These are phyloP conservation scores for Brachyhypopomus gauderio DNA, from an alignment of 2,113 vertebrate genomes.

Conservation along the genomic window DNA sequence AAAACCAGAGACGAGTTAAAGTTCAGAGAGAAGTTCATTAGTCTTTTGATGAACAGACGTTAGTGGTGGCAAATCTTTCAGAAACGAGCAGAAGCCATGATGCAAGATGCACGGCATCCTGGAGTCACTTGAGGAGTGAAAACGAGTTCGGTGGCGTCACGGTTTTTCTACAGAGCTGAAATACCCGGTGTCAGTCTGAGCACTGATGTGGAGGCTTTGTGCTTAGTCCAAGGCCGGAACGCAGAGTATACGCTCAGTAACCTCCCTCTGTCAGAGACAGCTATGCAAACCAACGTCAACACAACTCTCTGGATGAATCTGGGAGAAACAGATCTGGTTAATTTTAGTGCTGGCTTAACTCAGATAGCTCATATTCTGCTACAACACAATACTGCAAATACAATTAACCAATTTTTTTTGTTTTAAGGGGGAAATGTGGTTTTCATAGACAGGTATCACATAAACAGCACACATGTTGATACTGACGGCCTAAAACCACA, in stretches of 20 bases:
- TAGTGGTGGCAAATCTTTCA: no score
- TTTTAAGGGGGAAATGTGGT: background rate
- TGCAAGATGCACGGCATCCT: no score
- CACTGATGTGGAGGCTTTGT: background rate
- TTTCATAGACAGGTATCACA: no score
- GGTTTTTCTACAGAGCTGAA: background rate
- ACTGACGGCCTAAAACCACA: no score
- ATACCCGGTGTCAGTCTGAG: background rate
- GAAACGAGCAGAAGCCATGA: no score
- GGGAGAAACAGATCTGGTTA: background rate
- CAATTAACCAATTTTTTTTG: background rate
- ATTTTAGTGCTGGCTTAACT: conserved; percentile 3
- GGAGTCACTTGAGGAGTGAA: no score
- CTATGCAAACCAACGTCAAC: background rate
- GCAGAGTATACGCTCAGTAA: background rate
- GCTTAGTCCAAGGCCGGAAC: background rate
- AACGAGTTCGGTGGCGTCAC: no score
- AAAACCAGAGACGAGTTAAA: no score
- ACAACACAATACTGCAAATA: conserved; percentile 3
- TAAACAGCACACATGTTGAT: no score
- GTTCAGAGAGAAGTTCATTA: no score
- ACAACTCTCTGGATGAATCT: no score
- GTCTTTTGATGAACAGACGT: no score
- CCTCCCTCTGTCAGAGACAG: background rate
- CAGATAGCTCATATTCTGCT: background rate